Evolutionary conservation across 2,797 vertebrate species (phyloP).

Genomic region (Eleutherodactylus coqui): DNA sequence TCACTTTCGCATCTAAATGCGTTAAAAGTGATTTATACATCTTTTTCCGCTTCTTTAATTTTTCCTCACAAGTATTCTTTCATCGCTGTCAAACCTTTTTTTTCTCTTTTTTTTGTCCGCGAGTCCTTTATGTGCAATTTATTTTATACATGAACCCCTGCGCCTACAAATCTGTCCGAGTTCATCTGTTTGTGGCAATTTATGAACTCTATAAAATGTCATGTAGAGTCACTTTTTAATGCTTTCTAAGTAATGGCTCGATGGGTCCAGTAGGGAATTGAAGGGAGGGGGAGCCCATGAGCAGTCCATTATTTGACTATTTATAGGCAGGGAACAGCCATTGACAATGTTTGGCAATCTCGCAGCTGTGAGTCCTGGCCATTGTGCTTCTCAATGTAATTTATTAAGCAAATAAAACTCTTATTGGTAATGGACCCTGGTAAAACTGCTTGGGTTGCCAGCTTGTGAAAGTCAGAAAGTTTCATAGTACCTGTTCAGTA

Average conservation of each 20-base stretch:
- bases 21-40: neutral
- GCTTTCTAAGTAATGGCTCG: slow-evolving; percentile 79
- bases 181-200: slow-evolving; percentile 82
- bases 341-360: slow-evolving; percentile 83
- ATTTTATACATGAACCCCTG: slow-evolving; percentile 67
- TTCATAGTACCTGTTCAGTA: slow-evolving; percentile 73
- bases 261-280: slow-evolving; percentile 80
- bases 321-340: slow-evolving; percentile 79
- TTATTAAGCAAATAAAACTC: slow-evolving; percentile 85
- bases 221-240: slow-evolving; percentile 75
- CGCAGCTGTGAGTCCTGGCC: slow-evolving; percentile 76
- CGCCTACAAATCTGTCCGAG: slow-evolving; percentile 81
- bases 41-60: slow-evolving; percentile 54
- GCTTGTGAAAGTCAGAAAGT: slow-evolving; percentile 73
- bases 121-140: slow-evolving; percentile 77
- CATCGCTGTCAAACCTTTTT: slow-evolving; percentile 25
- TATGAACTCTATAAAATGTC: slow-evolving; percentile 82
- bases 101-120: slow-evolving; percentile 62
- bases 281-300: slow-evolving; percentile 76
- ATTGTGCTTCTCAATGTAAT: slow-evolving; percentile 85
- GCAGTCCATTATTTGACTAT: slow-evolving; percentile 80
- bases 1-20: neutral
- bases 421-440: slow-evolving; percentile 77
- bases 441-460: slow-evolving; percentile 73
- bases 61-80: slow-evolving; percentile 64